Percentiles rank a stretch among this genome's conserved stretches.
These are phyloP conservation scores for Poeciliopsis presidionis DNA, from an alignment of 2,797 vertebrate species.

Conservation along the genomic window DNA sequence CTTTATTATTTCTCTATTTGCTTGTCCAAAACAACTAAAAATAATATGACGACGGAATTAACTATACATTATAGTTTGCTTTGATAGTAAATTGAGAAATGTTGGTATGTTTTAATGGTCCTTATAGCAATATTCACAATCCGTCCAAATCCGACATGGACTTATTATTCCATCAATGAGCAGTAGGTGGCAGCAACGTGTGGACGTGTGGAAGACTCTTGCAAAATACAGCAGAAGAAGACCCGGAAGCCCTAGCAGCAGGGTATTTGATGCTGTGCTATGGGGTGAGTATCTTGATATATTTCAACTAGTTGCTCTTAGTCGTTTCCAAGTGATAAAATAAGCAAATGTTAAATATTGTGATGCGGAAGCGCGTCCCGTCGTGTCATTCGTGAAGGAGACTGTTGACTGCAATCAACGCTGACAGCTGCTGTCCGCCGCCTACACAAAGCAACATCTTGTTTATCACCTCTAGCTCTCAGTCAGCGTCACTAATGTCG, in stretches of 20 bases:
- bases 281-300: constrained; percentile 57
- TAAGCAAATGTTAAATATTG: accelerated
- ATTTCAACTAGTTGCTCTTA: not conserved
- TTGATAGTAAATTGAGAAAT: not conserved
- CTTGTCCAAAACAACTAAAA: not conserved
- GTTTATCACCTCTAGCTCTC: constrained; percentile 35
- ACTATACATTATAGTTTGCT: not conserved
- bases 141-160: not conserved
- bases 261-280: constrained; percentile 23
- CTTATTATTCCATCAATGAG: not conserved
- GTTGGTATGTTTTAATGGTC: not conserved
- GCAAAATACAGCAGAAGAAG: constrained; percentile 37
- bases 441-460: constrained; percentile 62
- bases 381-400: not conserved
- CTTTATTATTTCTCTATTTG: not conserved
- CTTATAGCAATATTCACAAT: not conserved
- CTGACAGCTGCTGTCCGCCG: constrained; percentile 54
- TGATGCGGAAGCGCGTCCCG: not conserved
- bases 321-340: accelerated
- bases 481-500: not conserved
- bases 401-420: not conserved
- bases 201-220: not conserved
- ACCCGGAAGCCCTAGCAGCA: not conserved
- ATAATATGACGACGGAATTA: not conserved
- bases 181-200: constrained; percentile 36